phyloP scores from a whole-genome alignment of 2,888 invertebrate species.

The Gastrophysa polygoni region DNA sequence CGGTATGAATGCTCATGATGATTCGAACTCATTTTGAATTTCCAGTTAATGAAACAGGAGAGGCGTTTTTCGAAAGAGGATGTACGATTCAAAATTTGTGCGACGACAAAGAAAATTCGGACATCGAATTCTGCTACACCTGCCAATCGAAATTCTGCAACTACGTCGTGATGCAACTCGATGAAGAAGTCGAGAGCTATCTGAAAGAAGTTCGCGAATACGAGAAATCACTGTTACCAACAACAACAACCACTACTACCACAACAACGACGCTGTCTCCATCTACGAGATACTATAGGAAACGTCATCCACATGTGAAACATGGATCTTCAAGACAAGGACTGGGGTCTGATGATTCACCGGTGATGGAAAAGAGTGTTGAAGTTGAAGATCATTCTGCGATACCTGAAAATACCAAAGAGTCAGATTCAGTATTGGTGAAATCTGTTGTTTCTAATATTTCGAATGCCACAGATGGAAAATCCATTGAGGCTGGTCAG shows the following conservation, averaged over 20 bases:
- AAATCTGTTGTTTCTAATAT: too few species aligned
- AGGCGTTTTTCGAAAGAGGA: conserved; percentile 18
- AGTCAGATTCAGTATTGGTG: too few species aligned
- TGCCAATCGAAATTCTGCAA: conserved; percentile 24
- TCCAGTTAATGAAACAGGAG: conserved; percentile 21
- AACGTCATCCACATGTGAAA: neutral
- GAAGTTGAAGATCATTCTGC: too few species aligned
- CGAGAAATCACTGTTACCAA: neutral
- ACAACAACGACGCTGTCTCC: neutral
- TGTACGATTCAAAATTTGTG: conserved; percentile 19
- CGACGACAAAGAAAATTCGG: conserved; percentile 4
- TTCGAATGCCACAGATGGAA: too few species aligned
- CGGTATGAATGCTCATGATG: too few species aligned
- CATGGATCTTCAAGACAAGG: neutral
- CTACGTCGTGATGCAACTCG: conserved; percentile 20
- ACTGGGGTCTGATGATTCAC: neutral
- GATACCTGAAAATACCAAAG: too few species aligned
- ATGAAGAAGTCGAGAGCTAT: conserved; percentile 22
- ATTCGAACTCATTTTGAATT: neutral
- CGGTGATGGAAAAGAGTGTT: too few species aligned
- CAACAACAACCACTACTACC: neutral
- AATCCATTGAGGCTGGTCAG: too few species aligned
- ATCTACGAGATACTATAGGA: neutral
- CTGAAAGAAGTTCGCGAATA: conserved; percentile 10
- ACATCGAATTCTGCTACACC: conserved; percentile 23